Conservation (phyloP, 2,797 vertebrate species). For the Pangasius mekongensis region DNA sequence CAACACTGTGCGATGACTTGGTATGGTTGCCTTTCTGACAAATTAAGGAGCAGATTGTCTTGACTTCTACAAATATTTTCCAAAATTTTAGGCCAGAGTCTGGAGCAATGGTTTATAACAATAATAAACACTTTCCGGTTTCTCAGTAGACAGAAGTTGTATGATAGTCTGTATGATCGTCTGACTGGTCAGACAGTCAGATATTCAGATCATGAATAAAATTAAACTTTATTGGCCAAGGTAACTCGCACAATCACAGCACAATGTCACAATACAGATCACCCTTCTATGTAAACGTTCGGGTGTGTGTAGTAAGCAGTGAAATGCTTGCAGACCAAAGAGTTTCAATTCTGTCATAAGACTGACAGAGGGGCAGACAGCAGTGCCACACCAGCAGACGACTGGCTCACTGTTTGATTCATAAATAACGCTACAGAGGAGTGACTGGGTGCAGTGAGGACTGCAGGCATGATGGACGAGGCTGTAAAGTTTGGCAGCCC, state of each 20-base stretch:
- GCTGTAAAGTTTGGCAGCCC: constrained; percentile 37
- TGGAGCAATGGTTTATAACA: not conserved
- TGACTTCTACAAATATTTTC: not conserved
- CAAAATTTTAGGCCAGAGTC: not conserved
- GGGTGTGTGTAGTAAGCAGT: not conserved
- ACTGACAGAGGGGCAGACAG: constrained; percentile 9
- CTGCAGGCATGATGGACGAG: constrained; percentile 47
- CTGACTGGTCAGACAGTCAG: not conserved
- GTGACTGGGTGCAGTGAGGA: constrained; percentile 23
- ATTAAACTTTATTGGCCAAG: not conserved
- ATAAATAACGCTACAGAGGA: constrained; percentile 43
- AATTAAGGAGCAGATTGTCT: not conserved
- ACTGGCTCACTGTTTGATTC: constrained; percentile 17
- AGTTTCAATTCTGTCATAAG: constrained; percentile 17
- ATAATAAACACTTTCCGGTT: not conserved
- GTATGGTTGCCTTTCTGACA: not conserved
- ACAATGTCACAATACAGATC: not conserved
- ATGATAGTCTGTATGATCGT: too few species aligned
- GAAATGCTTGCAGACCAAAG: constrained; percentile 16
- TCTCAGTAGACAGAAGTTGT: not conserved
- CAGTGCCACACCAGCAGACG: constrained; percentile 22
- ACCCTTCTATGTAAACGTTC: not conserved
- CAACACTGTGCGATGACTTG: not conserved
- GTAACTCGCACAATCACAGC: not conserved
- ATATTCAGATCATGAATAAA: not conserved